Percentiles rank a stretch among this genome's conserved stretches.
phyloP scores from a whole-genome alignment of 2,797 vertebrate species.

The Hoplostethus atlanticus region DNA sequence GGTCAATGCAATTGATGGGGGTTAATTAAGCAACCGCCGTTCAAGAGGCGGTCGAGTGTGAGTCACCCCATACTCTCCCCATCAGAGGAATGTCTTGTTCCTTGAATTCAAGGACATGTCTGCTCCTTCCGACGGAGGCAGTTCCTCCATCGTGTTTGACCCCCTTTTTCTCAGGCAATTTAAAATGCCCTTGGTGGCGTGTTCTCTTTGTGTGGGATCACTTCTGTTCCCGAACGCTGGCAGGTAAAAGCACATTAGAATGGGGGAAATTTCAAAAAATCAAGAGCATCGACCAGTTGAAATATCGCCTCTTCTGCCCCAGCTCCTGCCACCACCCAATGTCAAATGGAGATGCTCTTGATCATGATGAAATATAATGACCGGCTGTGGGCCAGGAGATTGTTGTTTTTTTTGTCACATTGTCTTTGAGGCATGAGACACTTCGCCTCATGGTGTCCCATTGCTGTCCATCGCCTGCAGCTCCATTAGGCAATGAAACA shows the following conservation, averaged over 20 bases:
- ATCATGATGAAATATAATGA: conserved; percentile 36
- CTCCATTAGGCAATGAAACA: conserved; percentile 63
- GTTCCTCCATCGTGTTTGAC: conserved; percentile 31
- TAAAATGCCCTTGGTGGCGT: conserved; percentile 17
- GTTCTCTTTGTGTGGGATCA: background rate
- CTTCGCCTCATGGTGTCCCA: conserved; percentile 63
- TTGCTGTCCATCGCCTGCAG: conserved; percentile 51
- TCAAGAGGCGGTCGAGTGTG: conserved; percentile 55
- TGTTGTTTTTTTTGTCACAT: background rate
- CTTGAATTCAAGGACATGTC: conserved; percentile 42
- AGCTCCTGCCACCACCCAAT: background rate
- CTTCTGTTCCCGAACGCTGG: background rate
- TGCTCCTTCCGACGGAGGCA: background rate
- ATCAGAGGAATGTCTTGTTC: conserved; percentile 43
- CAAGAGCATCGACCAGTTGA: no score
- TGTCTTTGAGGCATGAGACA: conserved; percentile 47
- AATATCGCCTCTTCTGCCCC: no score
- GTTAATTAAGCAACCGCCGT: conserved; percentile 68
- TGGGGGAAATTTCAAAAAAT: background rate
- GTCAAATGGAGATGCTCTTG: background rate
- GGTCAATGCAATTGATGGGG: conserved; percentile 63
- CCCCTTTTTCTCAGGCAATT: conserved; percentile 21
- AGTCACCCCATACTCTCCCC: conserved; percentile 25
- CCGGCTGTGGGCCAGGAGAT: conserved; percentile 34
- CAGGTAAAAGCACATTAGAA: background rate